Conservation (phyloP, 2,113 vertebrate genomes). For the Vombatus ursinus region DNA sequence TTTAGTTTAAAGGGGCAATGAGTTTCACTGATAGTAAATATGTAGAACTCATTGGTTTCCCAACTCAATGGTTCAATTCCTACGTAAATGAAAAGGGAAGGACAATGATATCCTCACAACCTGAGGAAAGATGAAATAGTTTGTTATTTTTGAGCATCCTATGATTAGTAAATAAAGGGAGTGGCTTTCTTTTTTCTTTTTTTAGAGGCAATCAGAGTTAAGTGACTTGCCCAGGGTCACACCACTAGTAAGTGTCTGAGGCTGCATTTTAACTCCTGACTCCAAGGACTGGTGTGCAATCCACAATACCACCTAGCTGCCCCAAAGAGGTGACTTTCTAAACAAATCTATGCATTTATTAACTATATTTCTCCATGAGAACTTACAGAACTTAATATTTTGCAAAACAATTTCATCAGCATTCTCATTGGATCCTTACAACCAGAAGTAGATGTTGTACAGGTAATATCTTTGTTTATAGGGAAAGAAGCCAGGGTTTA, state of each 20-base stretch:
- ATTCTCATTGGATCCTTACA: neutral
- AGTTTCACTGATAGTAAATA: neutral
- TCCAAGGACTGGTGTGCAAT: neutral
- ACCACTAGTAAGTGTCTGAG: neutral
- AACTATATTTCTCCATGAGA: neutral
- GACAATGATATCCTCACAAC: slow-evolving; percentile 46
- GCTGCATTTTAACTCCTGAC: neutral
- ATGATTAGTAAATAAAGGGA: slow-evolving; percentile 8
- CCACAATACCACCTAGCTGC: neutral
- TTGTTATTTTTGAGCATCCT: neutral
- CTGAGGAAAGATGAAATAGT: slow-evolving; percentile 20
- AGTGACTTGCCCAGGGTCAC: neutral
- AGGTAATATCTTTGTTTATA: neutral
- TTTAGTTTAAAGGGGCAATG: slow-evolving; percentile 41
- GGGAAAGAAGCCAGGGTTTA: neutral
- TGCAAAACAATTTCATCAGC: neutral
- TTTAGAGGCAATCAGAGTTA: neutral
- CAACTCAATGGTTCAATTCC: slow-evolving; percentile 28
- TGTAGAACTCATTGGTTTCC: slow-evolving; percentile 29
- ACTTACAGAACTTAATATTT: neutral
- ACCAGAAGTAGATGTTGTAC: neutral
- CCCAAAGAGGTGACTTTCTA: slow-evolving; percentile 14
- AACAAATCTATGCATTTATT: slow-evolving; percentile 15
- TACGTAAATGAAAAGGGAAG: neutral
- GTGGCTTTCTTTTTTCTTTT: neutral